Evolutionary conservation across 1,140 invertebrate species (phyloP).

Genomic region (Pachypsylla venusta): DNA sequence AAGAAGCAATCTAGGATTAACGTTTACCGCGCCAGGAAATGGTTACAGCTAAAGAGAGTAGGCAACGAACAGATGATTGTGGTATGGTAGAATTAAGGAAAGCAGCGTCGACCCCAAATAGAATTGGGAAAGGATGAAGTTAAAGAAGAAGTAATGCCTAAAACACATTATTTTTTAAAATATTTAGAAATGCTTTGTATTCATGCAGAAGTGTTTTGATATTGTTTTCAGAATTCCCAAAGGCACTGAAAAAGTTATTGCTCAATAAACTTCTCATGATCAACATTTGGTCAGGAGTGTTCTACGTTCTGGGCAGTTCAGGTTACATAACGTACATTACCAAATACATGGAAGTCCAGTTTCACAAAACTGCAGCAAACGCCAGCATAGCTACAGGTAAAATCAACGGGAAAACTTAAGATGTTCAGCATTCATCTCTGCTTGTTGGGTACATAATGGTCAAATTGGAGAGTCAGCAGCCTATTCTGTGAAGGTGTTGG

Average conservation of each 20-base stretch:
- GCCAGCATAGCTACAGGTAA: conserved; percentile 46
- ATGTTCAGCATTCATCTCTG: not conserved
- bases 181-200: not conserved
- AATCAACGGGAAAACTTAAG: not conserved
- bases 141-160: not conserved
- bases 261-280: conserved; percentile 41
- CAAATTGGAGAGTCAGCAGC: too few species aligned
- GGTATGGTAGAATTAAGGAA: conserved; percentile 1
- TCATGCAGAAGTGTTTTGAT: not conserved
- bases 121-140: conserved; percentile 17
- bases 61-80: conserved; percentile 9
- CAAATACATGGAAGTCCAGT: conserved; percentile 56
- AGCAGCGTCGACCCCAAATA: conserved; percentile 1
- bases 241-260: conserved; percentile 40
- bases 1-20: too few species aligned
- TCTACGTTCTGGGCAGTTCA: conserved; percentile 45
- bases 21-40: too few species aligned
- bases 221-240: conserved; percentile 35
- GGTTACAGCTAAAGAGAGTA: conserved; percentile 3
- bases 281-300: conserved; percentile 40
- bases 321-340: conserved; percentile 52
- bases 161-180: not conserved
- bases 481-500: too few species aligned
- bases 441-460: too few species aligned
- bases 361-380: conserved; percentile 40